These are phyloP conservation scores for Capitella teleta DNA, from an alignment of 1,140 invertebrate species.

Conservation along the genomic window DNA sequence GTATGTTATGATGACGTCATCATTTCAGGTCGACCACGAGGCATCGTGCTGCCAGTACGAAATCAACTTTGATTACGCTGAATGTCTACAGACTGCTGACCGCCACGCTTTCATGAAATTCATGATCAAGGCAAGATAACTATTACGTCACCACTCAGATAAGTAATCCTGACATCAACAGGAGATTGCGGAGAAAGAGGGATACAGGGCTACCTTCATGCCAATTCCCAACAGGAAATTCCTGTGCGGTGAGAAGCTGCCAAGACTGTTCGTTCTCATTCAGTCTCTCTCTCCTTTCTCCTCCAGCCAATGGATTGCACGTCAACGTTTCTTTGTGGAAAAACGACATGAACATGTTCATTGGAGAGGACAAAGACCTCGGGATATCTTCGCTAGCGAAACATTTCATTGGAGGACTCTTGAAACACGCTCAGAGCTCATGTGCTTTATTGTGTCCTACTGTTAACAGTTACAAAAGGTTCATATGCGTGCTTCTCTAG, in stretches of 20 bases:
- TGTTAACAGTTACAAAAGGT: slow-evolving; percentile 15
- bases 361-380: slow-evolving; percentile 4
- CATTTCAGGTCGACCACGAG: slow-evolving; percentile 13
- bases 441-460: slow-evolving; percentile 14
- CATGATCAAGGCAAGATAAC: slow-evolving; percentile 13
- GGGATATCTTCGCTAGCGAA: slow-evolving; percentile 9
- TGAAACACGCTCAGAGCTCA: slow-evolving; percentile 8
- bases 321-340: slow-evolving; percentile 13
- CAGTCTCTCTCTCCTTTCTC: neutral
- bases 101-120: slow-evolving; percentile 14
- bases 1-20: too few relatives aligned
- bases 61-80: slow-evolving; percentile 12
- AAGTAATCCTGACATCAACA: neutral
- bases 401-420: slow-evolving; percentile 11
- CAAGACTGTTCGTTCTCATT: neutral
- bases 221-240: slow-evolving; percentile 11
- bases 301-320: slow-evolving; percentile 14
- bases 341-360: neutral
- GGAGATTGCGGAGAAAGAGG: slow-evolving; percentile 12
- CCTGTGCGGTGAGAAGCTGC: slow-evolving; percentile 7
- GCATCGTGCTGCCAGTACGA: slow-evolving; percentile 13
- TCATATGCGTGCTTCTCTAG: neutral
- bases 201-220: slow-evolving; percentile 13
- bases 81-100: slow-evolving; percentile 12
- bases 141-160: neutral